These are phyloP conservation scores for Psylliodes chrysocephalus DNA, from an alignment of 2,888 invertebrate species.

Conservation along the genomic window DNA sequence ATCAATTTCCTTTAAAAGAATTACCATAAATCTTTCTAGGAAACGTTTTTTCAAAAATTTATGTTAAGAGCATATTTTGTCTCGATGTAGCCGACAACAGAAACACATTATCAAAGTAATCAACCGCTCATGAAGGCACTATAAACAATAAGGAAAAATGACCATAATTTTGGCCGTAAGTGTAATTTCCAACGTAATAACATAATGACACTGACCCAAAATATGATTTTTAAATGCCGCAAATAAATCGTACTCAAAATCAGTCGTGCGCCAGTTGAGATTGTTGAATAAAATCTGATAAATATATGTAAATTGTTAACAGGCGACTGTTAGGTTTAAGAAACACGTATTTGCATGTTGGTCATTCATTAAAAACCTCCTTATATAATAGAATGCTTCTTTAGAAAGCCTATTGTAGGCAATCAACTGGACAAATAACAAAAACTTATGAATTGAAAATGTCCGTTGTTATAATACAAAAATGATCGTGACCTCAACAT, in stretches of 20 bases:
- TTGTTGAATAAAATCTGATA: too few species aligned
- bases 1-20: too few species aligned
- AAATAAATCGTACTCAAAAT: background rate
- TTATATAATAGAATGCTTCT: too few species aligned
- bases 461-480: too few species aligned
- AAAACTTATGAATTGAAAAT: too few species aligned
- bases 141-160: slow-evolving; percentile 26
- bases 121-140: slow-evolving; percentile 11
- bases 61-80: slow-evolving; percentile 12
- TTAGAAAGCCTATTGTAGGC: too few species aligned
- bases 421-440: too few species aligned
- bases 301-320: too few species aligned
- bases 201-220: slow-evolving; percentile 19
- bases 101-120: slow-evolving; percentile 28
- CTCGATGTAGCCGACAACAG: slow-evolving; percentile 14
- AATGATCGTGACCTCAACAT: too few species aligned
- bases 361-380: too few species aligned
- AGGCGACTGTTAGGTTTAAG: too few species aligned
- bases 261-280: background rate
- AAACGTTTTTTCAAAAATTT: slow-evolving; percentile 16
- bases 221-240: slow-evolving; percentile 10
- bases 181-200: slow-evolving; percentile 23
- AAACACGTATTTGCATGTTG: too few species aligned
- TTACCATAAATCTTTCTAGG: slow-evolving; percentile 13
- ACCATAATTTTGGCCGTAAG: slow-evolving; percentile 18